These are phyloP conservation scores for Artibeus jamaicensis DNA, from an alignment of 2,797 vertebrate genomes.

Conservation along the genomic window DNA sequence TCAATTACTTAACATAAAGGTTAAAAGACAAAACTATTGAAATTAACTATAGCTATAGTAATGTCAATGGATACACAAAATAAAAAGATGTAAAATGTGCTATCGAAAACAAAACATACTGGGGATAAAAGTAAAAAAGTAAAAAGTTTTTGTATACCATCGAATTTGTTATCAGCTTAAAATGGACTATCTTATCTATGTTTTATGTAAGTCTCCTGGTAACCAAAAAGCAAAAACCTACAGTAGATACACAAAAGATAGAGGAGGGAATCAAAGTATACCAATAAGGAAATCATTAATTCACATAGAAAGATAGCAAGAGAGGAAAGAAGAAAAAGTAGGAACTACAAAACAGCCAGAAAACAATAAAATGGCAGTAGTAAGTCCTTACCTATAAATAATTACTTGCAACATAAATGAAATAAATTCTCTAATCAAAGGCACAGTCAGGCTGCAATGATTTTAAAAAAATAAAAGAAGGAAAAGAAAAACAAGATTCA, in stretches of 20 bases:
- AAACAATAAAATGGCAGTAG: neutral
- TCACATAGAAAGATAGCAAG: neutral
- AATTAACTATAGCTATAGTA: too few species aligned
- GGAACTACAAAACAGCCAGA: too few species aligned
- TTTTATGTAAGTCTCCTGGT: neutral
- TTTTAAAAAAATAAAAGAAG: neutral
- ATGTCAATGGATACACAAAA: neutral
- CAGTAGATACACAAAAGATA: neutral
- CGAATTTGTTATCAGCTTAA: neutral
- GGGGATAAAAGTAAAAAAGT: neutral
- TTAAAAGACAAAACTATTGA: neutral
- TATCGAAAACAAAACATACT: neutral
- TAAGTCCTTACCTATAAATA: neutral
- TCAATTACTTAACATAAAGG: neutral
- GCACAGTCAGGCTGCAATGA: too few species aligned
- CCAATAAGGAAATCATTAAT: neutral
- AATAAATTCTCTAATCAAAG: neutral
- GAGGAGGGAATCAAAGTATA: neutral
- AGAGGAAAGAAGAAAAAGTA: neutral
- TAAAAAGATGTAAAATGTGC: neutral
- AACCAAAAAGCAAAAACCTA: neutral
- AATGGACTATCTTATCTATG: neutral
- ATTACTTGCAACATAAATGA: neutral
- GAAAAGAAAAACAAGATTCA: neutral
- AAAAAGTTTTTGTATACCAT: neutral